Base-by-base conservation (phyloP, 2,888 invertebrate species). In the Lutraria lutraria region DNA sequence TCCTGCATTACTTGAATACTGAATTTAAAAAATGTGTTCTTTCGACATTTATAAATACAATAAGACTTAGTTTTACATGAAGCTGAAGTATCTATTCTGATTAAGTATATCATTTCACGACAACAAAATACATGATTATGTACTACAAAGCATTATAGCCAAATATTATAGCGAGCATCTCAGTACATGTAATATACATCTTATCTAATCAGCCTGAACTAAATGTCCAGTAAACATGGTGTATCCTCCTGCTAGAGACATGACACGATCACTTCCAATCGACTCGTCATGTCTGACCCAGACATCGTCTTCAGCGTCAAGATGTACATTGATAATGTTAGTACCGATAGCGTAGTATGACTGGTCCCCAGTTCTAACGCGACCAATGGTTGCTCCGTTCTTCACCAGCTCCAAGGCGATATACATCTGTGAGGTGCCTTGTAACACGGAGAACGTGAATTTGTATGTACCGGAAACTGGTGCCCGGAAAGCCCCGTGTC, bases 391-490 rank as follows among this genome's bases (percentile, higher is more conserved):
- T 34, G 29, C 52, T 21, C 88, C 88, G 34, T 88, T 85, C 43
- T 68, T 29, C 13, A 88, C 88, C 3, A 88, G 88, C 12, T 88
- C 88, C 12, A 85, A 10, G 21, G 85, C 72, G 29, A 88, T 88
- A 19, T 53, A 85, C 85, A 85, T 88, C 15, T 21, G 4, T 16
- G 54, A 54, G 79, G 88, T 88, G 29, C 88, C 88, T 81, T 88
- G 88, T 31, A 88, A 25, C 19, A 76, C 85, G 15, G 88, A 88
- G 72, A 88, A 88, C 29, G 85, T 63, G 56, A 88, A 88, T 34
- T 88, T 88, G 79, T 88, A 88, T 25, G 88, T 88, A 29, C 88
- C 88, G n/a, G 85, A 85, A 52, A 88, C 88, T 29, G 88, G 88
- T 52, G 88, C 88, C 16, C 88, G 34, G 79, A 88, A 88, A 4